These are phyloP conservation scores for Agrypnus murinus DNA, from an alignment of 2,888 invertebrate genomes.

Conservation along the genomic window DNA sequence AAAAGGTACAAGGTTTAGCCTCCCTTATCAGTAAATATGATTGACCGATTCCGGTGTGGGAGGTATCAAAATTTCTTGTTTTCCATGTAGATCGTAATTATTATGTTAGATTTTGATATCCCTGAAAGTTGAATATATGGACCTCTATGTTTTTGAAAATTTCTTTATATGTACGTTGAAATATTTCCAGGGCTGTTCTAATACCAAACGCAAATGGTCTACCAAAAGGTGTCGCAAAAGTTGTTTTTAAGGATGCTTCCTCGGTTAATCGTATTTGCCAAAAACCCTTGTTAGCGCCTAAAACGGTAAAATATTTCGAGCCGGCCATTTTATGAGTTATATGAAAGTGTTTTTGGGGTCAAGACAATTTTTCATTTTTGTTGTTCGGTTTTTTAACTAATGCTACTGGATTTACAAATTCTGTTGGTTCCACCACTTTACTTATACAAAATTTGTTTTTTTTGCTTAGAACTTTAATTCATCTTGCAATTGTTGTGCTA, in stretches of 20 bases:
- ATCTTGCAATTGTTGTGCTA: conserved; percentile 20
- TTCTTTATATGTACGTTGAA: conserved; percentile 60
- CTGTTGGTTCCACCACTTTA: conserved; percentile 51
- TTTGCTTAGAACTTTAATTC: conserved; percentile 46
- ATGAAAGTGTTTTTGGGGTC: conserved; percentile 54
- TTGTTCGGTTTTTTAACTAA: conserved; percentile 25
- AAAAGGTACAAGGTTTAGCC: too few relatives aligned
- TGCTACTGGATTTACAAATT: conserved; percentile 43
- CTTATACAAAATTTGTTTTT: conserved; percentile 49
- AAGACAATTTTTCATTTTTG: conserved; percentile 51
- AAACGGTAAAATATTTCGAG: conserved; percentile 46
- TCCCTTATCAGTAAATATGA: too few relatives aligned
- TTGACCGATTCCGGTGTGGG: too few relatives aligned
- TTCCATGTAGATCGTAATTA: too few relatives aligned
- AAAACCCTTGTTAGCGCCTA: conserved; percentile 49
- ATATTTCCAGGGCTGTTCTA: conserved; percentile 63
- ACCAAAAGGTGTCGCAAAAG: conserved; percentile 55
- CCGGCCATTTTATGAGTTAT: conserved; percentile 48
- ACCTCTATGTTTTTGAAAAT: conserved; percentile 64
- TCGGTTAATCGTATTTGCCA: conserved; percentile 46
- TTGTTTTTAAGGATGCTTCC: conserved; percentile 24
- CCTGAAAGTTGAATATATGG: too few relatives aligned
- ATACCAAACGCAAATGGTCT: conserved; percentile 64
- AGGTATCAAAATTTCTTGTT: too few relatives aligned
- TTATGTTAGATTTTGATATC: too few relatives aligned